These are phyloP conservation scores for Limnephilus lunatus DNA, from an alignment of 2,888 invertebrate genomes.

Conservation along the genomic window DNA sequence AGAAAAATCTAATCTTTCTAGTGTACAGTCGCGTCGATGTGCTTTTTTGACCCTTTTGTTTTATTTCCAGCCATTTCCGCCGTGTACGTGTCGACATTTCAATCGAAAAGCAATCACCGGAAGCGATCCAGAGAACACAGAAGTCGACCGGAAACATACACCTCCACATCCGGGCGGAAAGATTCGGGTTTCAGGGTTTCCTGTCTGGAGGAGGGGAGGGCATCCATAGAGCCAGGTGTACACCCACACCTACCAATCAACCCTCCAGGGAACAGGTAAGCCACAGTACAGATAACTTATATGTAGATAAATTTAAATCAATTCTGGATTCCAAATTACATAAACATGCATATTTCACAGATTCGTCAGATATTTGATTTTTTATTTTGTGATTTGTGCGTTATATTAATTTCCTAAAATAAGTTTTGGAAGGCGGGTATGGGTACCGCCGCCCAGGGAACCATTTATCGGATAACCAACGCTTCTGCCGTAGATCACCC, in stretches of 20 bases:
- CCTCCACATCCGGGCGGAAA: slow-evolving; percentile 50
- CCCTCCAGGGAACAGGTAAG: slow-evolving; percentile 5
- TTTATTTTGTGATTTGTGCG: too few relatives aligned
- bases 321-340: neutral
- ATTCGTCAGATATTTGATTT: too few relatives aligned
- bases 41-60: slow-evolving; percentile 12
- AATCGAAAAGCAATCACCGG: slow-evolving; percentile 50
- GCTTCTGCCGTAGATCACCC: too few relatives aligned
- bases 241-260: slow-evolving; percentile 15
- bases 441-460: too few relatives aligned
- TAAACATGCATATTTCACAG: too few relatives aligned
- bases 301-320: neutral
- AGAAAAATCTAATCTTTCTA: neutral
- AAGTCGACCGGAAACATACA: slow-evolving; percentile 52
- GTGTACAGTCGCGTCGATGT: neutral
- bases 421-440: too few relatives aligned
- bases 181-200: slow-evolving; percentile 47
- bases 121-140: slow-evolving; percentile 50
- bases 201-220: slow-evolving; percentile 25
- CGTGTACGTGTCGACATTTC: slow-evolving; percentile 40
- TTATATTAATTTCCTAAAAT: too few relatives aligned
- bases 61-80: slow-evolving; percentile 47
- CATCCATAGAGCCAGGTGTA: neutral
- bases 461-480: too few relatives aligned
- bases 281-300: neutral